Percentiles rank a stretch among this genome's conserved stretches.
phyloP scores from a whole-genome alignment of 2,888 invertebrate species.

The Caenorhabditis wallacei region DNA sequence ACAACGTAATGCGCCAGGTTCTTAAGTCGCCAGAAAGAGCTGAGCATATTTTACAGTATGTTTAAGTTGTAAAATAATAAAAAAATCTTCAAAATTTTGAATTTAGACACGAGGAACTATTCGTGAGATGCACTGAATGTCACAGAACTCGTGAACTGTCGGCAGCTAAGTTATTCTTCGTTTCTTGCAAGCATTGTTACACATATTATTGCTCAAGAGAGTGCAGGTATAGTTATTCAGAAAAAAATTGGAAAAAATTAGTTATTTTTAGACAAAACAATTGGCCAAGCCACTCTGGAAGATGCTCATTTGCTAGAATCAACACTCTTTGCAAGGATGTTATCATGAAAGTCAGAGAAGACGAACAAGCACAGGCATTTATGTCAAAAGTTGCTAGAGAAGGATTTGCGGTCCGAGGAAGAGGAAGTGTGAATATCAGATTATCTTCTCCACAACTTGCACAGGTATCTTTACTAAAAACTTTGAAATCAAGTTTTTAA shows the following conservation, averaged over 20 bases:
- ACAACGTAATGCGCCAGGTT: conserved; percentile 80
- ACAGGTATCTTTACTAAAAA: conserved; percentile 64
- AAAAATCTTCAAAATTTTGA: no score
- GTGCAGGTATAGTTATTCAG: conserved; percentile 67
- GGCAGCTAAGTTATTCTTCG: conserved; percentile 90
- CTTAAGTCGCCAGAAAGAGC: conserved; percentile 81
- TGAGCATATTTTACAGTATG: conserved; percentile 77
- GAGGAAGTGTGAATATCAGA: conserved; percentile 91
- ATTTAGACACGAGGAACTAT: conserved; percentile 72
- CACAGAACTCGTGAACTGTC: conserved; percentile 84
- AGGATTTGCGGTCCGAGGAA: conserved; percentile 91
- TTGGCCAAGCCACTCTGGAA: conserved; percentile 90
- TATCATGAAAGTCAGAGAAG: conserved; percentile 84
- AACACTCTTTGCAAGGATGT: conserved; percentile 90
- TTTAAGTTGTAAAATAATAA: not conserved
- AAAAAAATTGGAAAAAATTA: not conserved
- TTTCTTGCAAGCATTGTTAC: conserved; percentile 95
- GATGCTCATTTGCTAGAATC: conserved; percentile 93
- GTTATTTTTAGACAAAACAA: conserved; percentile 88
- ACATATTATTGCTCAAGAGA: conserved; percentile 91
- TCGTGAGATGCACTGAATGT: conserved; percentile 83
- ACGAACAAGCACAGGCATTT: conserved; percentile 85
- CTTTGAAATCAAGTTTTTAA: not conserved
- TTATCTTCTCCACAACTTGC: conserved; percentile 90
- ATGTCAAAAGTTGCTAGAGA: conserved; percentile 91